Evolutionary conservation across 2,797 vertebrate genomes (phyloP), one percentile per base, ranked within the genome.

Genomic region (Ptychobarbus kaznakovi): DNA sequence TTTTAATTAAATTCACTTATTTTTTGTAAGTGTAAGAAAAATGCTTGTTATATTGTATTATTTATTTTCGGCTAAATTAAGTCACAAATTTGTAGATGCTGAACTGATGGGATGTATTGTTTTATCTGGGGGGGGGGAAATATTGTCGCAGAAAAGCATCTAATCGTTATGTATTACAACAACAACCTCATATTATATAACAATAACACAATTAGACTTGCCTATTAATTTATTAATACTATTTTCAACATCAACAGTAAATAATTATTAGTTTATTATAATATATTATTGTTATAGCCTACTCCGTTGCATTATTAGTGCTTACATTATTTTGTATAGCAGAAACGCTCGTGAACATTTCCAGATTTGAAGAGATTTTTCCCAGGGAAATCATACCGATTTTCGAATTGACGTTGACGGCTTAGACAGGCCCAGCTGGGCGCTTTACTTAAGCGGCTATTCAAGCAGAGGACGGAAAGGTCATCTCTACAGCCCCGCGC

Each of bases 371-470:
- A 58, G 20, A 18, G 89, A 90, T 88, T 93, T 95, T 97, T 97
- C 95, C 95, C 96, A 95, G 94, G 94, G 92, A 96, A 95, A 96
- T 97, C 96, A 96, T 94, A 95, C 93, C 93, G 93, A 96, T 97
- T 97, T 97, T 93, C 92, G 91, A 95, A 95, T 93, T 96, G 95
- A 94, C 93, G 95, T 95, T 96, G 96, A 96, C 96, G 96, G 95
- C 93, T 95, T 90, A 93, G 94, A 92, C 94, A 94, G 94, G 94
- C 95, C 95, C 96, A 95, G 96, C 95, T 94, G 96, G 96, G 91
- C 92, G 89, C 91, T 91, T 93, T 94, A 93, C 94, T 95, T 90
- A 88, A 91, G 94, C 93, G 86, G 89, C 94, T 90, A 93, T 95
- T 96, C 94, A 96, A 93, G 90, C 92, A 91, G 91, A 92, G 93